Evolutionary conservation across 2,797 vertebrate species (phyloP).

Genomic region (Typhlichthys eigenmanni): DNA sequence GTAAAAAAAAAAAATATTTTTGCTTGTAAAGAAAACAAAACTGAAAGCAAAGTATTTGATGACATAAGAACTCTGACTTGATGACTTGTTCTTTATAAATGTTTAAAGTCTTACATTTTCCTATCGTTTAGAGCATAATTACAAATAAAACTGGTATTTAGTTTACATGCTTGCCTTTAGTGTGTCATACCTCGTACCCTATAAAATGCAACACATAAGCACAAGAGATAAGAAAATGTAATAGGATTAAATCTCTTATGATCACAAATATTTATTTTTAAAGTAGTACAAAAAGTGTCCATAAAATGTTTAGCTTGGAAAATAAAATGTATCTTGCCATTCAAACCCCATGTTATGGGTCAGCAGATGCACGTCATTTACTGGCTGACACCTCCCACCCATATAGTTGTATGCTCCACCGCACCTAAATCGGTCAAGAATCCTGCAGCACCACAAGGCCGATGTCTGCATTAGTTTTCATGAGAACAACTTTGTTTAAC

Average conservation of each 20-base stretch:
- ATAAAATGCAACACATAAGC: neutral
- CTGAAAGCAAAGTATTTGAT: slow-evolving; percentile 56
- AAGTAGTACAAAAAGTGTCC: no score
- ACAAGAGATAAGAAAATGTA: neutral
- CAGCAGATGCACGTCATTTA: slow-evolving; percentile 21
- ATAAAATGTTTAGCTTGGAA: neutral
- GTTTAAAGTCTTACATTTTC: slow-evolving; percentile 64
- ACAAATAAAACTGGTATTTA: slow-evolving; percentile 71
- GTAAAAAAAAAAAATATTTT: slow-evolving; percentile 70
- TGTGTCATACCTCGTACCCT: neutral
- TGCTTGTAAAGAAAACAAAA: slow-evolving; percentile 64
- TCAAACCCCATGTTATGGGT: neutral
- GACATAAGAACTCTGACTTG: slow-evolving; percentile 47
- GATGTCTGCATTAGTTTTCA: slow-evolving; percentile 20
- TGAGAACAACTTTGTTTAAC: slow-evolving; percentile 10
- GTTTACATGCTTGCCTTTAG: slow-evolving; percentile 48
- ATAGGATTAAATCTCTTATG: neutral
- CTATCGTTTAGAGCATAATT: slow-evolving; percentile 61
- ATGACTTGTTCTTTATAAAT: slow-evolving; percentile 58
- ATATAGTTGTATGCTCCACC: neutral
- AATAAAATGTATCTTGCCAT: neutral
- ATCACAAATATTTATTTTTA: neutral
- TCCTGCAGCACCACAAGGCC: neutral
- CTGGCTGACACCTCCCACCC: slow-evolving; percentile 18
- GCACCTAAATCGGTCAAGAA: neutral